Base-by-base conservation (phyloP, 2,113 vertebrate genomes). In the Chaetodon trifascialis region DNA sequence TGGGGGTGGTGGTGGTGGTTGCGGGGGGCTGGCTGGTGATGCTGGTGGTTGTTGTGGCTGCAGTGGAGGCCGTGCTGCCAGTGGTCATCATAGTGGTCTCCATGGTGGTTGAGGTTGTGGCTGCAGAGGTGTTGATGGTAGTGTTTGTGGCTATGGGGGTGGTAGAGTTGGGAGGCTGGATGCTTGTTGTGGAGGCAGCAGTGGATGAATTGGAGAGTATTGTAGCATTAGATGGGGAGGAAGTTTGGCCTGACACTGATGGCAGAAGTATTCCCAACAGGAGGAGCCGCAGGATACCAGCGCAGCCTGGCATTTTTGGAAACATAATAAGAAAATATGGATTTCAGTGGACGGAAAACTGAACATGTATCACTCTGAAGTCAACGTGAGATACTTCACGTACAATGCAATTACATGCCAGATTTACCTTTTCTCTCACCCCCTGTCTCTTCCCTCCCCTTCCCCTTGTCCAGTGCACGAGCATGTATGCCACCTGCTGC, bases 191-290 rank as follows among this genome's bases (percentile, higher is more conserved):
- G 15, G 58, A 8, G 7, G 1, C 15, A 34, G 16, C 5, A 44
- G 25, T 11, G 2, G 59, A 16, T 14, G 55, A 3, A 12, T 0
- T 11, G 6, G 2, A 9, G 34, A 17, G 0, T 0, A 16, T 1
- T 5, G 2, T 1, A 44, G 14, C 1, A 19, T 30, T 3, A 30
- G 30, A 30, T 30, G 0, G 1, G 4, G 38, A 40, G 8, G 0
- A 1, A 25, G 0, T 0, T 58, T 85, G 12, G 16, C 78, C 86
- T 12, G 81, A 88, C 42, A 80, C 76, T 85, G 74, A 85, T 51
- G 73, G 65, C 54, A 92, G 71, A 72, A 91, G 88, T 11, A 93
- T 67, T 87, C 93, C 92, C 16, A 92, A 54, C 3, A 93, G 70
- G 40, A 94, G 51, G 46, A 91, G 72, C 46, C n/a, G 47, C 63